Evolutionary conservation across 1,140 invertebrate species (phyloP), one percentile per base, ranked within the genome.

Genomic region (Diorhabda carinulata): DNA sequence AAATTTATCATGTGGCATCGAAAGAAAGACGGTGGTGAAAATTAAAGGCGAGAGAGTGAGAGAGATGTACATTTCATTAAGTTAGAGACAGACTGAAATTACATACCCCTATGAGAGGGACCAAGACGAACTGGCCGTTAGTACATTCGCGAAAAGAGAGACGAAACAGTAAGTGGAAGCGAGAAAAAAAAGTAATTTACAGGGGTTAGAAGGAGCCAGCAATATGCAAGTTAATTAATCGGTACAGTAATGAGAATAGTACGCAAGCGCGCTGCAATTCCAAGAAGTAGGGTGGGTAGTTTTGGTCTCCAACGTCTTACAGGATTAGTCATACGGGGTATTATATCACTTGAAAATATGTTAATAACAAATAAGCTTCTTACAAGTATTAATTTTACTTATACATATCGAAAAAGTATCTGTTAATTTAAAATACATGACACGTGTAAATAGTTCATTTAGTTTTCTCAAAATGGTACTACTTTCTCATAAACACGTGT

Each of bases 151-250:
- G 47, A 66, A 67, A 61, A 63, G 65, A 72, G 72, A 64, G 67
- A 67, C 8, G 70, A 61, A 68, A 44, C 68, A 57, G 72, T 64
- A 68, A 72, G 70, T 70, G 69, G 70, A 73, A 75, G 72, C 64
- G 67, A 74, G 76, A 77, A 58, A 70, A 68, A 63, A 65, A 71
- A 68, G 75, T 78, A 78, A 79, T 80, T 79, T 80, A 74, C 77
- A 67, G 72, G 72, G 74, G 79, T 69, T 77, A 77, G 78, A 81
- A 73, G 73, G 79, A 80, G 79, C 77, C 66, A 73, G 79, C 78
- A 75, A 80, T 80, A 81, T 80, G 80, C 80, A 81, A 81, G 79
- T 80, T 81, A 81, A 81, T 81, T 81, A 81, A 81, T 81, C 80
- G 80, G 77, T 74, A 77, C 77, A 80, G 79, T 81, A 81, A 81